Evolutionary conservation across 2,113 vertebrate genomes (phyloP).

Genomic region (Zapus hudsonius): DNA sequence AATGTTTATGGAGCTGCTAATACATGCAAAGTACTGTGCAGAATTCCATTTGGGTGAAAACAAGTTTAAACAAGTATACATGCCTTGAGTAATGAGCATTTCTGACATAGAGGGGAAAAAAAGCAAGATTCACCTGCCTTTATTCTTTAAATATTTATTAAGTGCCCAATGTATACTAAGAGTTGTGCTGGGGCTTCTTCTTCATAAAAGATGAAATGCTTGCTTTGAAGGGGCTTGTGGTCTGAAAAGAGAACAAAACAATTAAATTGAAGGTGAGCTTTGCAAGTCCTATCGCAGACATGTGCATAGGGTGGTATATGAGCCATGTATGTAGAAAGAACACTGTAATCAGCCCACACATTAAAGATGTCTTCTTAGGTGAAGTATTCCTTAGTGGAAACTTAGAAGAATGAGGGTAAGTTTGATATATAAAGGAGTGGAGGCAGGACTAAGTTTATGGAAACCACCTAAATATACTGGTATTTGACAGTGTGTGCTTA

Average conservation of each 20-base stretch:
- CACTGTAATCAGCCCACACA: background rate
- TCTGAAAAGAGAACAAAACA: background rate
- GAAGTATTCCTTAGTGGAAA: background rate
- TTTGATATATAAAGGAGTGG: background rate
- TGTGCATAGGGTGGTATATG: background rate
- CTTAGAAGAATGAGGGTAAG: background rate
- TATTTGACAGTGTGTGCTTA: background rate
- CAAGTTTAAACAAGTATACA: slow-evolving; percentile 4
- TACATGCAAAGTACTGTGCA: background rate
- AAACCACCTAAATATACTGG: background rate
- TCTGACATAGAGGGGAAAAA: slow-evolving; percentile 11
- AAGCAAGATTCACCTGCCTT: background rate
- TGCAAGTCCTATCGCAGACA: background rate
- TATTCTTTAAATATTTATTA: slow-evolving; percentile 34
- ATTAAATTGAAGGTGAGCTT: background rate
- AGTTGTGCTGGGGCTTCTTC: background rate
- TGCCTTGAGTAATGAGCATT: background rate
- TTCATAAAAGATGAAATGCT: background rate
- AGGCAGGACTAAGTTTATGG: background rate
- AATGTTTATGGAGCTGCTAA: slow-evolving; percentile 6
- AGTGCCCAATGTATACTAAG: background rate
- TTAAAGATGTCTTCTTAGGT: background rate
- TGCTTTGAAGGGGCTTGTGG: background rate
- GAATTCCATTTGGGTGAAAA: slow-evolving; percentile 35
- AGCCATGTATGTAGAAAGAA: background rate